These are phyloP conservation scores for Anabas testudineus DNA, from an alignment of 2,797 vertebrate genomes.

Conservation along the genomic window DNA sequence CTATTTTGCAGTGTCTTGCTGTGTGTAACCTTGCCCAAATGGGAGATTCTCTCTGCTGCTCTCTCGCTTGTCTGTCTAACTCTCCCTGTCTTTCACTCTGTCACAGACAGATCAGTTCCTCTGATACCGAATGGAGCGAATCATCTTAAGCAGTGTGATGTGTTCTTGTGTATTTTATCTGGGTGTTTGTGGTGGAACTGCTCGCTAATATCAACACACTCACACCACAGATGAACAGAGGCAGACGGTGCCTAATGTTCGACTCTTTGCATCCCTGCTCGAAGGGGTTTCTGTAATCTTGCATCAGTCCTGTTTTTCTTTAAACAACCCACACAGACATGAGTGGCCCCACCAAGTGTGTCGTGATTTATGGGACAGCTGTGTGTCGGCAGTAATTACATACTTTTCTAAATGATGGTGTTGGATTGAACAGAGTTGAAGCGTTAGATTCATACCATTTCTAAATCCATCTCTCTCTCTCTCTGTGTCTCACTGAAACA, in stretches of 20 bases:
- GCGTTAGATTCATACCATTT: too few relatives aligned
- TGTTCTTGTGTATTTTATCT: slow-evolving; percentile 38
- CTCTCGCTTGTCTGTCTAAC: slow-evolving; percentile 1
- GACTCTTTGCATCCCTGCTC: slow-evolving; percentile 10
- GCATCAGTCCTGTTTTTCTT: neutral
- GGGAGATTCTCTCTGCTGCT: slow-evolving; percentile 6
- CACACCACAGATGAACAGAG: slow-evolving; percentile 21
- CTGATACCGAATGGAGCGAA: slow-evolving; percentile 31
- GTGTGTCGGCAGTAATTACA: slow-evolving; percentile 10
- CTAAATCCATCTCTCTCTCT: neutral
- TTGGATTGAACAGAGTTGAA: too few relatives aligned
- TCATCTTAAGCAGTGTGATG: slow-evolving; percentile 34
- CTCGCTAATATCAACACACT: slow-evolving; percentile 40
- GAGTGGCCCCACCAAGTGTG: slow-evolving; percentile 1
- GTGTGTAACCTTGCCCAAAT: slow-evolving; percentile 52
- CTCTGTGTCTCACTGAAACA: slow-evolving; percentile 2
- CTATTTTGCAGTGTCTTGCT: slow-evolving; percentile 54
- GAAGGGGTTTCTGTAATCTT: slow-evolving; percentile 31
- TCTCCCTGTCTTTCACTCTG: neutral
- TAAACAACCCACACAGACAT: too few relatives aligned
- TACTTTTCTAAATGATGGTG: neutral
- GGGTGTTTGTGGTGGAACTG: slow-evolving; percentile 29
- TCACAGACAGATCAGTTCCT: neutral
- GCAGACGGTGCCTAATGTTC: slow-evolving; percentile 18
- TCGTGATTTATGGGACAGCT: slow-evolving; percentile 24